These are phyloP conservation scores for Gerosis bhagava DNA, from an alignment of 2,888 invertebrate genomes.

Conservation along the genomic window DNA sequence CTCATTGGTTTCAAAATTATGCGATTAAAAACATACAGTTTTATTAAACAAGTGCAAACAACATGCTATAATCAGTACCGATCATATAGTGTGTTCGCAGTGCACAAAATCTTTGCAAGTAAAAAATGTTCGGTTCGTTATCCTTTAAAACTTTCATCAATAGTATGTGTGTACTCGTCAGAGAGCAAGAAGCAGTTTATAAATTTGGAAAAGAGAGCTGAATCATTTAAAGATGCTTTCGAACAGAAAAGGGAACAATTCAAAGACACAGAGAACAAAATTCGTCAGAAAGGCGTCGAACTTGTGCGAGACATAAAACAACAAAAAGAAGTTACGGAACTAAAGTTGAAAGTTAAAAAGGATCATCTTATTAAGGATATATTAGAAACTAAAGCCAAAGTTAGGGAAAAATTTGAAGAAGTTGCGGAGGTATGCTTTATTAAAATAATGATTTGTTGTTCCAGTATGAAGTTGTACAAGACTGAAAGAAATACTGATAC, in stretches of 20 bases:
- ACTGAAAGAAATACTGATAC: too few relatives aligned
- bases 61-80: conserved; percentile 39
- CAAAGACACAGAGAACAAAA: conserved; percentile 79
- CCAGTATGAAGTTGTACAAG: too few relatives aligned
- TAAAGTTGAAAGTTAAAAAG: conserved; percentile 80
- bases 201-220: conserved; percentile 69
- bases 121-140: conserved; percentile 40
- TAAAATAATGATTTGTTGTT: too few relatives aligned
- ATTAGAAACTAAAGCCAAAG: conserved; percentile 86
- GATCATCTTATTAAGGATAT: conserved; percentile 87
- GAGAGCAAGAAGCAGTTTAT: conserved; percentile 65
- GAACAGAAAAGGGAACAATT: conserved; percentile 84
- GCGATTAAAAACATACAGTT: conserved; percentile 50
- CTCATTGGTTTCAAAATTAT: conserved; percentile 43
- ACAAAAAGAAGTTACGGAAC: conserved; percentile 67
- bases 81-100: conserved; percentile 38
- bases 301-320: conserved; percentile 70
- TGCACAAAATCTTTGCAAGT: conserved; percentile 34
- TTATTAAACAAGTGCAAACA: conserved; percentile 48
- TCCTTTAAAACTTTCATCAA: conserved; percentile 42
- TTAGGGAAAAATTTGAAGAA: conserved; percentile 88
- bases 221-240: conserved; percentile 80
- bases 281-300: conserved; percentile 68
- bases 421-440: conserved; percentile 86
- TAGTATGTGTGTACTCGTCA: conserved; percentile 57